These are phyloP conservation scores for Iselma pallidipennis DNA, from an alignment of 2,888 invertebrate species.

Conservation along the genomic window DNA sequence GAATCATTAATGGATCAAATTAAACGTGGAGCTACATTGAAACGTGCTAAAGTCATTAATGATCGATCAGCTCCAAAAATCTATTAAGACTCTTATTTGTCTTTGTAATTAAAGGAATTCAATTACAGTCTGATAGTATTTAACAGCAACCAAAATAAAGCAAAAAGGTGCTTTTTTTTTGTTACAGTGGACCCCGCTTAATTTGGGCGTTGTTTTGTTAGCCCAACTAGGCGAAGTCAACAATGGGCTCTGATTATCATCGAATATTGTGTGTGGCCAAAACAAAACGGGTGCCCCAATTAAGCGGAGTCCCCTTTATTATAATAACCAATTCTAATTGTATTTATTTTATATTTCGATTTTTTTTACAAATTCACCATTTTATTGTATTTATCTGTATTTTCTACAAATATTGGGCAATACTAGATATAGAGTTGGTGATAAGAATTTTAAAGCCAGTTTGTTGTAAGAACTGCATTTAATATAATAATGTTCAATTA, in stretches of 20 bases:
- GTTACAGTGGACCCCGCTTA: conserved; percentile 14
- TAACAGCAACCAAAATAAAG: no score
- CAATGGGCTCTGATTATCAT: no score
- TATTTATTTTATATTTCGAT: neutral
- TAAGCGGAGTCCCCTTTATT: no score
- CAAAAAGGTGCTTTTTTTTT: no score
- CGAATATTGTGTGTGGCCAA: no score
- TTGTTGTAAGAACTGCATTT: conserved; percentile 6
- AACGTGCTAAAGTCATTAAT: conserved; percentile 75
- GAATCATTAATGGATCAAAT: conserved; percentile 95
- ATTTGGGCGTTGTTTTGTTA: no score
- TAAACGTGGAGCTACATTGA: conserved; percentile 80
- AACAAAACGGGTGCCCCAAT: no score
- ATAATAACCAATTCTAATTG: no score
- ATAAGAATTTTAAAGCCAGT: neutral
- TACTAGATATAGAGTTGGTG: conserved; percentile 5
- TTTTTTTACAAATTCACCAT: no score
- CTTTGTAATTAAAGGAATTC: neutral
- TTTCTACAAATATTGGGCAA: neutral
- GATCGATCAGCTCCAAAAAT: conserved; percentile 90
- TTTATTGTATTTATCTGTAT: no score
- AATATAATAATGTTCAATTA: conserved; percentile 34
- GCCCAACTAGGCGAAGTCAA: no score
- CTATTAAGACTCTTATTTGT: conserved; percentile 60
- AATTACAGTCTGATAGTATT: conserved; percentile 10